Percentiles rank a stretch among this genome's conserved stretches.
Conservation (phyloP, 2,797 vertebrate species). For the Borostomias antarcticus region DNA sequence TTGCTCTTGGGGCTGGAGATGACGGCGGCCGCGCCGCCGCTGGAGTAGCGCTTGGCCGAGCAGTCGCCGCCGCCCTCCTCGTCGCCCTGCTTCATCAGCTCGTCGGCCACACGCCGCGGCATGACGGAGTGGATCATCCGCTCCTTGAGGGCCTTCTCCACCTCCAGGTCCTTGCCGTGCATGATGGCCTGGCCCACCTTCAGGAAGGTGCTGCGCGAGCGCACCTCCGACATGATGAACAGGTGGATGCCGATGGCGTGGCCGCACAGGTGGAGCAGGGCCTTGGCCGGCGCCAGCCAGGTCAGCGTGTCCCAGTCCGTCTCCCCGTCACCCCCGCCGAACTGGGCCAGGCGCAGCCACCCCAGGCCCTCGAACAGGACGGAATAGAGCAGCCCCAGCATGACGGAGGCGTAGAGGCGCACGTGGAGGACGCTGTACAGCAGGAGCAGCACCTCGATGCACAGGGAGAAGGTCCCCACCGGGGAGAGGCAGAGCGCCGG, state of each 20-base stretch:
- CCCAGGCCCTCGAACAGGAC: constrained; percentile 87
- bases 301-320: constrained; percentile 73
- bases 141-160: constrained; percentile 98
- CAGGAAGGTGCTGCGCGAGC: constrained; percentile 96
- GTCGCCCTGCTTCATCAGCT: constrained; percentile 96
- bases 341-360: constrained; percentile 77
- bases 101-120: constrained; percentile 93
- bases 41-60: constrained; percentile 90
- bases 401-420: constrained; percentile 89
- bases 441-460: constrained; percentile 92
- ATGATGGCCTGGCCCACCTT: constrained; percentile 98
- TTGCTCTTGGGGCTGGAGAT: constrained; percentile 91
- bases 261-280: constrained; percentile 90
- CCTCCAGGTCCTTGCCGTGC: constrained; percentile 98
- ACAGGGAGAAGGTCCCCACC: constrained; percentile 95
- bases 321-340: constrained; percentile 25
- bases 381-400: constrained; percentile 90
- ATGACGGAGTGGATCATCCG: constrained; percentile 99
- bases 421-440: constrained; percentile 95
- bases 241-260: constrained; percentile 93
- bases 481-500: constrained; percentile 83
- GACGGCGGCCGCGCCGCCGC: constrained; percentile 84
- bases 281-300: constrained; percentile 85
- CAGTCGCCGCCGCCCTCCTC: constrained; percentile 92
- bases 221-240: constrained; percentile 96